Conservation (phyloP, 2,797 vertebrate species). For the Schizothorax lantsangensis region DNA sequence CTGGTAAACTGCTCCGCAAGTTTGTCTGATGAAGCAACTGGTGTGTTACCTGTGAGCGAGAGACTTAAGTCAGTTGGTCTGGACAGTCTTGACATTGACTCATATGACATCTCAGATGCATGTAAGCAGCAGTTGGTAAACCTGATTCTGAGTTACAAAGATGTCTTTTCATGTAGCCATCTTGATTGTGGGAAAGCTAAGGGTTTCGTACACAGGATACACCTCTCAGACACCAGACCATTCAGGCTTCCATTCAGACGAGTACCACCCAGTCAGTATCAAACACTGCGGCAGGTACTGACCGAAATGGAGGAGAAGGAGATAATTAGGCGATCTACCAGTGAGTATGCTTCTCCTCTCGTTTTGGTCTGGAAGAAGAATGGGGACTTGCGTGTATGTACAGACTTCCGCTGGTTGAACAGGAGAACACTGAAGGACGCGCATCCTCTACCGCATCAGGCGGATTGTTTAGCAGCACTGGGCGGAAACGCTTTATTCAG, state of each 20-base stretch:
- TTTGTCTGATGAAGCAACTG: not conserved
- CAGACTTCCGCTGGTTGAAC: constrained; percentile 1
- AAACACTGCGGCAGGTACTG: not conserved
- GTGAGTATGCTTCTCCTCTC: not conserved
- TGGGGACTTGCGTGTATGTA: not conserved
- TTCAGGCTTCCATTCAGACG: not conserved
- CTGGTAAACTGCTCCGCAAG: not conserved
- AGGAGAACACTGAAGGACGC: not conserved
- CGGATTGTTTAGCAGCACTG: not conserved
- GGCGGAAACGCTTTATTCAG: not conserved
- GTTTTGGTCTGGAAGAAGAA: not conserved
- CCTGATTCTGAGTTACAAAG: constrained; percentile 21
- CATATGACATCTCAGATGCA: constrained; percentile 24
- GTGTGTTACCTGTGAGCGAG: not conserved
- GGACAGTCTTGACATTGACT: not conserved
- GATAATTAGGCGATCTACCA: not conserved
- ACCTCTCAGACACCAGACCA: not conserved
- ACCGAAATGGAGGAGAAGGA: not conserved
- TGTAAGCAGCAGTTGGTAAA: not conserved
- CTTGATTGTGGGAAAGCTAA: constrained; percentile 31
- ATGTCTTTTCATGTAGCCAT: constrained; percentile 14
- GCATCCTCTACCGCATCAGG: not conserved
- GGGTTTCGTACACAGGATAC: not conserved
- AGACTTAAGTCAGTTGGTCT: not conserved
- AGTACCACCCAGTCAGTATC: not conserved